A percentile compares a stretch with the other conserved stretches of the same genome.
These are phyloP conservation scores for Dinomys branickii DNA, from an alignment of 2,113 vertebrate genomes.

Conservation along the genomic window DNA sequence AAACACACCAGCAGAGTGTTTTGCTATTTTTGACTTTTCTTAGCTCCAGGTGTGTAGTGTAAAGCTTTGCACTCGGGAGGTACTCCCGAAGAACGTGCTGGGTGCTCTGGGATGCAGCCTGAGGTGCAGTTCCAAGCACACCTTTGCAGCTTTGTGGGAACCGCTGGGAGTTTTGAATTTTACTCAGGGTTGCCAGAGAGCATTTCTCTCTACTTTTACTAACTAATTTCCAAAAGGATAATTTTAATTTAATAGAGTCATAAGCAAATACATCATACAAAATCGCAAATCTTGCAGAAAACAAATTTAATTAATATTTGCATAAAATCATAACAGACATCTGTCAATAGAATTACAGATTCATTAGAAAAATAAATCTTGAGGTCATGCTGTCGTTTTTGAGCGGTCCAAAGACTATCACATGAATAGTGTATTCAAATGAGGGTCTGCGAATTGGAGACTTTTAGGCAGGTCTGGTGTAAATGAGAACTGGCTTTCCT, in stretches of 20 bases:
- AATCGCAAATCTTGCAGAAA: not conserved
- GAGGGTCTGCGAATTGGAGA: not conserved
- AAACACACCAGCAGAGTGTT: not conserved
- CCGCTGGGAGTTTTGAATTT: not conserved
- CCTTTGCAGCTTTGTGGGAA: not conserved
- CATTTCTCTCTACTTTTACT: not conserved
- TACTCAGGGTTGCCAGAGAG: not conserved
- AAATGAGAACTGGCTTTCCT: not conserved
- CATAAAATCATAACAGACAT: not conserved
- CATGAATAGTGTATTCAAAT: not conserved
- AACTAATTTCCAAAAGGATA: not conserved
- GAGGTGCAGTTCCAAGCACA: not conserved
- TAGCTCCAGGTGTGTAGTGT: not conserved
- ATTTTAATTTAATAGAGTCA: not conserved
- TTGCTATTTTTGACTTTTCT: not conserved
- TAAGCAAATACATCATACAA: constrained; percentile 26
- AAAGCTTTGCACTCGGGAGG: not conserved
- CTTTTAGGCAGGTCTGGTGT: not conserved
- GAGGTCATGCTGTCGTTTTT: not conserved
- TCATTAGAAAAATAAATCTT: constrained; percentile 24
- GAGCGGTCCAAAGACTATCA: not conserved
- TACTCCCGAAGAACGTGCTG: not conserved
- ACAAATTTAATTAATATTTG: constrained; percentile 33
- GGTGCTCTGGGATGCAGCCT: not conserved
- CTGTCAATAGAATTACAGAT: not conserved